Percentiles rank a stretch among this genome's conserved stretches.
Evolutionary conservation across 2,797 vertebrate species (phyloP).

Genomic region (Adrianichthys oophorus): DNA sequence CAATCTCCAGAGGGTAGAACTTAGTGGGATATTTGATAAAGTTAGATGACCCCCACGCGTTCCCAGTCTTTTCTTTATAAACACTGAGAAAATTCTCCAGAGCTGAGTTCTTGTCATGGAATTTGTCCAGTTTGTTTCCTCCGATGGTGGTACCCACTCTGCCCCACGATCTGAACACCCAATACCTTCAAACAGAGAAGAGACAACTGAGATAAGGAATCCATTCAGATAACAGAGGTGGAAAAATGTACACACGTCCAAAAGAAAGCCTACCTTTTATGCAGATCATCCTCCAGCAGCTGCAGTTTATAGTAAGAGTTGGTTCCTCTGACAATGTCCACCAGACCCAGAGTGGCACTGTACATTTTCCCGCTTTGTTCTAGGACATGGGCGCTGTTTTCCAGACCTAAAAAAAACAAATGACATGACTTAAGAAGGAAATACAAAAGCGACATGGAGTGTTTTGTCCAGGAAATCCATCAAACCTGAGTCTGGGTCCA

Average conservation of each 20-base stretch:
- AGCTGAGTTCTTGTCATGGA: constrained; percentile 91
- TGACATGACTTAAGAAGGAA: neutral
- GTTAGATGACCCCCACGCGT: constrained; percentile 87
- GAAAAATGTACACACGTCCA: neutral
- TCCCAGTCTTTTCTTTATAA: constrained; percentile 96
- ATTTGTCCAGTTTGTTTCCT: constrained; percentile 95
- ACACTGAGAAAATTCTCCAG: constrained; percentile 89
- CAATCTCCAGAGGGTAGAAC: constrained; percentile 97
- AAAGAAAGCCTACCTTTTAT: constrained; percentile 81
- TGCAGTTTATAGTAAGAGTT: constrained; percentile 99
- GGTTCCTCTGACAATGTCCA: constrained; percentile 93
- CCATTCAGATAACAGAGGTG: neutral
- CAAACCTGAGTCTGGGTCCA: constrained; percentile 94
- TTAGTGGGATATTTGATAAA: constrained; percentile 97
- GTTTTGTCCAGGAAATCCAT: neutral
- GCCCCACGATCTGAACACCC: constrained; percentile 98
- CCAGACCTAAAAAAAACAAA: constrained; percentile 80
- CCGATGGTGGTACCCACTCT: constrained; percentile 95
- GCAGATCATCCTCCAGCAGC: constrained; percentile 92
- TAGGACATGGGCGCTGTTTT: constrained; percentile 93
- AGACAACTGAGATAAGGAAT: neutral
- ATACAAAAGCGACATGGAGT: neutral
- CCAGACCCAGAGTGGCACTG: constrained; percentile 93
- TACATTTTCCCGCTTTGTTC: constrained; percentile 95
- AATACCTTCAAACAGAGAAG: constrained; percentile 79